Evolutionary conservation across 2,113 vertebrate species (phyloP).

Genomic region (Galemys pyrenaicus): DNA sequence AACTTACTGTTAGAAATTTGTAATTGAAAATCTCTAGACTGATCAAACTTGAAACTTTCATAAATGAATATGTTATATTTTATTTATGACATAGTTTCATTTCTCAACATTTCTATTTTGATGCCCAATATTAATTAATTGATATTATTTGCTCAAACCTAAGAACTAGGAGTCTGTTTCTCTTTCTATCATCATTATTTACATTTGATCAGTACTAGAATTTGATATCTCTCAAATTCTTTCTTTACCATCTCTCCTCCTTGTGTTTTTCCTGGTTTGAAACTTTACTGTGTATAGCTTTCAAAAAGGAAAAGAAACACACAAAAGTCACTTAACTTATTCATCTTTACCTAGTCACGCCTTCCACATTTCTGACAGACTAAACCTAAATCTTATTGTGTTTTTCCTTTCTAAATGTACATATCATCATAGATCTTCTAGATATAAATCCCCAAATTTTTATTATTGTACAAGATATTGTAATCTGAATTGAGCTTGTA

Average conservation of each 20-base stretch:
- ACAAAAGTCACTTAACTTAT: background rate
- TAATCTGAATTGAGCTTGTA: background rate
- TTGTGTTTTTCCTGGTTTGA: background rate
- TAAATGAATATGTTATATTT: background rate
- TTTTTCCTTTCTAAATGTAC: background rate
- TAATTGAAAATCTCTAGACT: background rate
- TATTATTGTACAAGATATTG: background rate
- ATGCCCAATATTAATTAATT: background rate
- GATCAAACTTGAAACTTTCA: background rate
- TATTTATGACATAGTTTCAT: background rate
- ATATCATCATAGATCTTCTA: background rate
- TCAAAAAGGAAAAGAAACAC: background rate
- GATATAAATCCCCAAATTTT: background rate
- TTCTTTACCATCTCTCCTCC: background rate
- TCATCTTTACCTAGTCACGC: background rate
- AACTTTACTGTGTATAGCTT: background rate
- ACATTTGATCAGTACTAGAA: background rate
- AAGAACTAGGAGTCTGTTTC: background rate
- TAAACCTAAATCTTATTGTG: background rate
- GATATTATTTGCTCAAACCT: background rate
- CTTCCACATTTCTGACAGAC: background rate
- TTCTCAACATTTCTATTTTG: background rate
- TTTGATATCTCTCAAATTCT: background rate
- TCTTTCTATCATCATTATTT: background rate
- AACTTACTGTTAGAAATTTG: background rate